Evolutionary conservation across 2,888 invertebrate genomes (phyloP).

Genomic region (Hedya salicella): DNA sequence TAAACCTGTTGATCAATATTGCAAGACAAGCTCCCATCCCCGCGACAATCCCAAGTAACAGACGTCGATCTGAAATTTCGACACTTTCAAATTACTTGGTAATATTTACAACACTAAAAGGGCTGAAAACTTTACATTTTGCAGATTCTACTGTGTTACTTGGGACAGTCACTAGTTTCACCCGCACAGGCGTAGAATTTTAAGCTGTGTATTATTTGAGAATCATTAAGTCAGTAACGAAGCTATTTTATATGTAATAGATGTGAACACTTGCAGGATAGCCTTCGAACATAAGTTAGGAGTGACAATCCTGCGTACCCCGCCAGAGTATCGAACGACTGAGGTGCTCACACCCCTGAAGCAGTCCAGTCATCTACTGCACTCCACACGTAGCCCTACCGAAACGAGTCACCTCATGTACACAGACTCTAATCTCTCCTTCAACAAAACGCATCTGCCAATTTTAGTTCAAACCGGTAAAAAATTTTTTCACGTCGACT

Average conservation of each 20-base stretch:
- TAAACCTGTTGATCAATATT: too few species aligned
- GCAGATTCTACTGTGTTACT: too few species aligned
- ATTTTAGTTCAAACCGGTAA: background rate
- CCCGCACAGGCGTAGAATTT: too few species aligned
- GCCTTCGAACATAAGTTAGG: slow-evolving; percentile 22
- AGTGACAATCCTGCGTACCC: slow-evolving; percentile 46
- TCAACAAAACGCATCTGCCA: background rate
- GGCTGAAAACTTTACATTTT: too few species aligned
- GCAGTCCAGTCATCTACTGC: background rate
- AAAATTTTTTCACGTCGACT: background rate
- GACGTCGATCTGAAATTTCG: too few species aligned
- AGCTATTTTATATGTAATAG: background rate
- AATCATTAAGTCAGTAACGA: too few species aligned
- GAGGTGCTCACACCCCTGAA: background rate
- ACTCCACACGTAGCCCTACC: background rate
- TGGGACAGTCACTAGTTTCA: too few species aligned
- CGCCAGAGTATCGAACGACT: slow-evolving; percentile 69
- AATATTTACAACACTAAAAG: too few species aligned
- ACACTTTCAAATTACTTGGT: too few species aligned
- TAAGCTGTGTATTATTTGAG: too few species aligned
- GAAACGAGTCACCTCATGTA: slow-evolving; percentile 11
- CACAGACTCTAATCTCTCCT: slow-evolving; percentile 16
- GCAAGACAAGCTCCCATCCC: too few species aligned
- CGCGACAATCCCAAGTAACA: too few species aligned
- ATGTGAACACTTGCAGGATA: slow-evolving; percentile 18